phyloP scores from a whole-genome alignment of 2,888 invertebrate genomes.

The Homarus gammarus region DNA sequence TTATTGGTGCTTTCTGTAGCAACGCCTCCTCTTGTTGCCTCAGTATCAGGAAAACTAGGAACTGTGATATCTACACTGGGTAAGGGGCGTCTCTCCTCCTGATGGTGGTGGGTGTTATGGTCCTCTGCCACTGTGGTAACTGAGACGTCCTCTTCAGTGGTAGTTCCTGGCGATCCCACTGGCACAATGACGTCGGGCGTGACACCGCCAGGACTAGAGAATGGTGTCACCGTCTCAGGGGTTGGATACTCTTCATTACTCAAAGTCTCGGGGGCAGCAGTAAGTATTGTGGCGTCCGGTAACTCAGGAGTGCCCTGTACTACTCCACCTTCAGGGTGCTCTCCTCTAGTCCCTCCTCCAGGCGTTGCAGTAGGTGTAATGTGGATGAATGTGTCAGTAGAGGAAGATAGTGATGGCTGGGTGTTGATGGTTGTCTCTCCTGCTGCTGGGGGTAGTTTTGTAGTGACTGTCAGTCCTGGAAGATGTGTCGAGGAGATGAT shows the following conservation, averaged over 20 bases:
- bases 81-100: too few relatives aligned
- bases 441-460: background rate
- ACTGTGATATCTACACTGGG: too few relatives aligned
- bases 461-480: background rate
- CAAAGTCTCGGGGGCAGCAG: background rate
- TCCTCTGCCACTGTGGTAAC: too few relatives aligned
- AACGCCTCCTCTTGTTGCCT: too few relatives aligned
- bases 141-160: too few relatives aligned
- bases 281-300: background rate
- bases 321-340: background rate
- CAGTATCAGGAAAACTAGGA: too few relatives aligned
- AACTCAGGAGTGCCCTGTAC: background rate
- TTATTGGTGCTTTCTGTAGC: constrained; percentile 11
- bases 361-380: background rate
- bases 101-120: too few relatives aligned
- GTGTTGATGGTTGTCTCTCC: background rate
- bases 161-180: too few relatives aligned
- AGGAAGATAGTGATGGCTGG: background rate
- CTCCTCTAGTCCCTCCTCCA: background rate
- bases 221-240: background rate
- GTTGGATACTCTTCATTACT: background rate
- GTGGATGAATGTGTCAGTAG: background rate
- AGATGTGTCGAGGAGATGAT: background rate
- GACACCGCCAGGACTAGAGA: too few relatives aligned
- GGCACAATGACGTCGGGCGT: too few relatives aligned